Evolutionary conservation across 2,888 invertebrate genomes (phyloP).

Genomic region (Asteroscopus sphinx): DNA sequence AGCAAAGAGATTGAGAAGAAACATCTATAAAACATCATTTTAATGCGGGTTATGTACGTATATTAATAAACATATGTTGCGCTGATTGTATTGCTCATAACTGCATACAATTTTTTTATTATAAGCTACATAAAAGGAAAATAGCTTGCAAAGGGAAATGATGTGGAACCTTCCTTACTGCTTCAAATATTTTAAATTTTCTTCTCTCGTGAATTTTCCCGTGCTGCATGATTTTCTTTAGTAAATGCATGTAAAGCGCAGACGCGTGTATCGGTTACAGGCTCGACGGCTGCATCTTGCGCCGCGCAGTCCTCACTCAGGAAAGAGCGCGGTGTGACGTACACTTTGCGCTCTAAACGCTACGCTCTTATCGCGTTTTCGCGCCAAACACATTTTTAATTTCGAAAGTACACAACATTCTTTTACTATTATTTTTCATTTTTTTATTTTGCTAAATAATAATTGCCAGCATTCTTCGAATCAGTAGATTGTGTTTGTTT

Average conservation of each 20-base stretch:
- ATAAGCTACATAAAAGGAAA: no score
- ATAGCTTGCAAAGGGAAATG: no score
- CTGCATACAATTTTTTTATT: no score
- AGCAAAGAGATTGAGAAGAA: no score
- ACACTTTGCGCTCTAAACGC: slow-evolving; percentile 57
- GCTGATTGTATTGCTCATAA: no score
- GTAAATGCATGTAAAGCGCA: slow-evolving; percentile 18
- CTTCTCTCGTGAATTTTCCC: slow-evolving; percentile 37
- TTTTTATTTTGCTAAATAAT: slow-evolving; percentile 20
- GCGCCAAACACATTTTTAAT: slow-evolving; percentile 62
- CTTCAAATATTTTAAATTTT: background rate
- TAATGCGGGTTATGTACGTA: no score
- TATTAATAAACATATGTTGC: no score
- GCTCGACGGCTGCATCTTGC: slow-evolving; percentile 37
- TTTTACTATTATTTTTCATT: slow-evolving; percentile 13
- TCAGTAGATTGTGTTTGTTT: slow-evolving; percentile 27
- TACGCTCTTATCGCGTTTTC: slow-evolving; percentile 59
- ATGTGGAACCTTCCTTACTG: background rate
- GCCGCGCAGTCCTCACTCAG: slow-evolving; percentile 69
- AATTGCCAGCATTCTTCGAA: slow-evolving; percentile 49
- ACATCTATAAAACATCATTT: no score
- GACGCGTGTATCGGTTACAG: slow-evolving; percentile 25
- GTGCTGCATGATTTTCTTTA: slow-evolving; percentile 51
- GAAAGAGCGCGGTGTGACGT: slow-evolving; percentile 76
- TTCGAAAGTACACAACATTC: slow-evolving; percentile 47